phyloP scores from a whole-genome alignment of 2,888 invertebrate species.

The Cerastoderma edule region DNA sequence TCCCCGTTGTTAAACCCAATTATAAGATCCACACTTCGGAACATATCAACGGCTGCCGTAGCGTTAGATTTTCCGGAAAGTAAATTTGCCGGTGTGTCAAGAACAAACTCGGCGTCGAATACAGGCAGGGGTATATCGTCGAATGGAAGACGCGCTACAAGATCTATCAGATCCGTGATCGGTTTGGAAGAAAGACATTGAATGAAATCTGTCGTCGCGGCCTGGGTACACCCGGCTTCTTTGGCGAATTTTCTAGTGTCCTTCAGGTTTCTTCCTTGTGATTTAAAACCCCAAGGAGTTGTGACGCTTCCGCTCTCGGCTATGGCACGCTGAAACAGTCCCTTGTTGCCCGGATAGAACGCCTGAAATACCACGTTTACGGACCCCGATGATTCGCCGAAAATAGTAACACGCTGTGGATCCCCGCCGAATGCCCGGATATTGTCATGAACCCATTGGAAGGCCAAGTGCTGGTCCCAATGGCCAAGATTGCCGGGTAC shows the following conservation, averaged over 20 bases:
- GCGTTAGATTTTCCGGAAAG: neutral
- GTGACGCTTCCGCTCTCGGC: conserved; percentile 96
- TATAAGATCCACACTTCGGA: conserved; percentile 23
- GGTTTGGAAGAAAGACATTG: conserved; percentile 8
- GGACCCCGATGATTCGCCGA: conserved; percentile 98
- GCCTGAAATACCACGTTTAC: conserved; percentile 91
- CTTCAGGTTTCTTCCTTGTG: neutral
- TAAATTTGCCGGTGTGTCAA: neutral
- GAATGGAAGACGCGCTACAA: neutral
- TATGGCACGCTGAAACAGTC: conserved; percentile 90
- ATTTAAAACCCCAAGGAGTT: conserved; percentile 91
- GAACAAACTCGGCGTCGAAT: conserved; percentile 22
- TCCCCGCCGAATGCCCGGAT: conserved; percentile 87
- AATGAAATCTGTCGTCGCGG: neutral
- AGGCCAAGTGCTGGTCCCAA: conserved; percentile 96
- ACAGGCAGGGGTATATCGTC: neutral
- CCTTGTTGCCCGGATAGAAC: conserved; percentile 94
- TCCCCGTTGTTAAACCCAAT: conserved; percentile 21
- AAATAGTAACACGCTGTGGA: conserved; percentile 95
- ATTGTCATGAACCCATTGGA: conserved; percentile 84
- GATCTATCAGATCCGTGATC: neutral
- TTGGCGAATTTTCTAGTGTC: conserved; percentile 9
- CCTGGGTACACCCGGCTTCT: neutral
- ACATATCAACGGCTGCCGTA: conserved; percentile 16
- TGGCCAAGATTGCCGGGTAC: conserved; percentile 87